phyloP scores from a whole-genome alignment of 2,888 invertebrate species.

The Drosophila maculinotata region DNA sequence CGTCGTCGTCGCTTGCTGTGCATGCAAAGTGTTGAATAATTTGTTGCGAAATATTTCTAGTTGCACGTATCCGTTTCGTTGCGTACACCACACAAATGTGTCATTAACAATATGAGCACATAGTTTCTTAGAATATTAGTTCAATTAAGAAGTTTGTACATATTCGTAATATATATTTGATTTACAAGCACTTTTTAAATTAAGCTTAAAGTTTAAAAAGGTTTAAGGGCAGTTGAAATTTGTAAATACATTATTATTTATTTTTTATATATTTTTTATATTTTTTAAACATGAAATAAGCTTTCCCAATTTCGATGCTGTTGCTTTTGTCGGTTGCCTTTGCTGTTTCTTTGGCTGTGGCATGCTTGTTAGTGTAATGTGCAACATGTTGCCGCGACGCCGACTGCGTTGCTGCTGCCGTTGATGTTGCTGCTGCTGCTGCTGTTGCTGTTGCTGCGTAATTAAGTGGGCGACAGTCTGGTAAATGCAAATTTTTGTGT shows the following conservation, averaged over 20 bases:
- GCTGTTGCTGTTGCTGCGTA: conserved; percentile 62
- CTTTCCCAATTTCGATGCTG: background rate
- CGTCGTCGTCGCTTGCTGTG: conserved; percentile 48
- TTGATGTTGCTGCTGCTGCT: background rate
- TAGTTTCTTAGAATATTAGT: background rate
- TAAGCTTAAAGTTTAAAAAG: too few relatives aligned
- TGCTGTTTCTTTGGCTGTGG: conserved; percentile 35
- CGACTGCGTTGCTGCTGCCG: conserved; percentile 55
- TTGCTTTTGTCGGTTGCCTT: conserved; percentile 41
- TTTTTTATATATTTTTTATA: too few relatives aligned
- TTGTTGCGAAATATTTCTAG: conserved; percentile 82
- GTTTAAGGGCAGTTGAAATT: too few relatives aligned
- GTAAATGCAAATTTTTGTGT: conserved; percentile 76
- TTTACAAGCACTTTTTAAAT: too few relatives aligned
- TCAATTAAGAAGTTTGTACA: too few relatives aligned
- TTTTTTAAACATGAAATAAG: too few relatives aligned
- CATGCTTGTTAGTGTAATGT: conserved; percentile 72
- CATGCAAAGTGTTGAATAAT: conserved; percentile 83
- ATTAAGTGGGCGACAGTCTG: conserved; percentile 78
- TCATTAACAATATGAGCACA: conserved; percentile 6
- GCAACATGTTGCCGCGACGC: conserved; percentile 69
- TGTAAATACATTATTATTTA: too few relatives aligned
- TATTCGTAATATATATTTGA: too few relatives aligned
- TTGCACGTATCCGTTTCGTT: conserved; percentile 60
- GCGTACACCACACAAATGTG: conserved; percentile 52